Base-by-base conservation (phyloP, 2,888 invertebrate genomes). In the Petrolisthes manimaculis region DNA sequence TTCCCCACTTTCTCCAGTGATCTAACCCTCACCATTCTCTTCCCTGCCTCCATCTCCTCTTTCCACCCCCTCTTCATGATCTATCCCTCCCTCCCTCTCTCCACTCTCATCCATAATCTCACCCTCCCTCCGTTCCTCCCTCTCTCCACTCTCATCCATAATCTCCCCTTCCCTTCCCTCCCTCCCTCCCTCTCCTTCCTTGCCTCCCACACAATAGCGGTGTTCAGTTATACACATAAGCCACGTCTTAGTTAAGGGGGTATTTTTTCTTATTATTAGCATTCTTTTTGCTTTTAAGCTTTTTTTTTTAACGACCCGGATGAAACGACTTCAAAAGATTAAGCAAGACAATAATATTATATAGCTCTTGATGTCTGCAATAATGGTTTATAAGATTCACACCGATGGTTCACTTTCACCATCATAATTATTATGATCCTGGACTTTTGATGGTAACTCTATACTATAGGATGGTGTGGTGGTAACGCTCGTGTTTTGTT, bases 111-210 rank as follows among this genome's bases (percentile, higher is more conserved):
- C 71, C 21, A n/a, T n/a, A 14, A 6, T n/a, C 71, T 71, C 71
- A 12, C 71, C 71, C 71, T 71, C 21, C 71, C 21, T 12, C 71
- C 71, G 9, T n/a, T 12, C 71, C 14, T 6, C 71, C 21, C 71
- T n/a, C n/a, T n/a, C 71, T 71, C 71, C 71, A 18, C 21, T n/a
- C 21, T n/a, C 71, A 37, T 37, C 71, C 21, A n/a, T n/a, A 14
- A 6, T n/a, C 71, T 71, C 71, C 71, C 71, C 71, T 71, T 71
- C 21, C 71, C 71, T n/a, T 71, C n/a, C 6, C 71, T 71, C 18
- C 71, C 21, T 6, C 71, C 21, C 71, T 2, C 21, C 4, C 21
- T 21, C 71, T 71, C 71, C 71, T n/a, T n/a, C 21, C 21, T 12
- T 6, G n/a, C n/a, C n/a, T 18, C 61, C 61, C 61, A 12, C 61